Evolutionary conservation across 1,140 invertebrate genomes (phyloP), one percentile per base, ranked within the genome.

Genomic region (Nephila pilipes): DNA sequence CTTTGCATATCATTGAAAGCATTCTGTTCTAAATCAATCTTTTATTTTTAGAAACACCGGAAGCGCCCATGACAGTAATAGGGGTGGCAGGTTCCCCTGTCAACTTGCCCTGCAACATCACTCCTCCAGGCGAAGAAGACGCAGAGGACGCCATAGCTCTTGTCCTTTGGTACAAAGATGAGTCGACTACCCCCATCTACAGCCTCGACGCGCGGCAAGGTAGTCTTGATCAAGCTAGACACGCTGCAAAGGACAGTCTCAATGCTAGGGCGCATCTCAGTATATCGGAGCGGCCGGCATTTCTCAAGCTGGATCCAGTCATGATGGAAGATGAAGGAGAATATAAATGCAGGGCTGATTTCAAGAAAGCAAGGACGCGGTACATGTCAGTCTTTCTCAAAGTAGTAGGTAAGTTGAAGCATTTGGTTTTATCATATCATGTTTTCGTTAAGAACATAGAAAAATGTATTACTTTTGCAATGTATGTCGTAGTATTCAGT

Each of bases 271-370:
- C 94, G 14, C 94, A 94, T 69, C 91, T 95, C 20, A 94, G 92
- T 65, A 94, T 94, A 81, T 79, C 75, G 16, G 88, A 93, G 29
- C 79, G 89, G n/a, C 96, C 98, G 8, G 94, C 94, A 20, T 85
- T 80, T 22, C 85, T 95, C 1, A 89, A 94, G 14, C 58, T 95
- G 32, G 90, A 95, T 36, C 89, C 89, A 20, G 75, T 94, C 0
- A 75, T 90, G 25, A 36, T 93, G 16, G 96, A 96, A 97, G 94
- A 99, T 95, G 97, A 97, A 95, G 96, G 97, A 12, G 96, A 98
- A 75, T 99, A 98, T 95, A 96, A 98, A 94, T 99, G 98, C 95
- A 96, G 98, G 58, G 98, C 98, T 16, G 98, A 98, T 95, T 99
- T 98, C 95, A 97, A 97, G 95, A 97, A 97, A 94, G 98, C 97